Evolutionary conservation across 35 echinoderm and acorn worm genomes (phyloP), one percentile per base, ranked within the genome.

Genomic region (Chiridota heheva): DNA sequence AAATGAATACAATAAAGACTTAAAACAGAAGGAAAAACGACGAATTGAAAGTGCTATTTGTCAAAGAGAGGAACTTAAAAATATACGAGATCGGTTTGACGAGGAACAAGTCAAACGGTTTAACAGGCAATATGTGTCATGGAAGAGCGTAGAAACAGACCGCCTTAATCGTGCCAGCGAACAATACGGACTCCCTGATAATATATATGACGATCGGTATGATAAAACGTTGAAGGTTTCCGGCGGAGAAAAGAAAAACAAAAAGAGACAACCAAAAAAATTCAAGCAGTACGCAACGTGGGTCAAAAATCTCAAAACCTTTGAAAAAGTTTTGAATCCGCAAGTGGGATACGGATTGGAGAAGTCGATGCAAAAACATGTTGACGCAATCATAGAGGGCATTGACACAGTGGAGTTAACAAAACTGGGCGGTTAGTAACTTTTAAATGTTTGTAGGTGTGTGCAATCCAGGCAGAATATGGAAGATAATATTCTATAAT

Each of bases 41-140:
- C 26, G 43, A 39, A 58, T 55, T 20, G 77, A 82, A 53, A 87
- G 84, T 57, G 42, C 77, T 5, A 24, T 72, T 7, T 48, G 61
- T 35, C 90, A 93, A 58, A 82, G 82, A 32, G 55, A 40, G 60
- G 69, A 55, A 29, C 41, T 93, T 22, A 93, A 93, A 63, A 15
- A 58, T 10, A 83, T 83, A 16, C 43, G 90, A 70, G 88, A 88
- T 65, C 46, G 73, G 32, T 97, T 97, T 61, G 94, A 97, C 41
- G 88, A 86, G 44, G 94, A 97, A 30, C 94, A 97, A 70, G 94
- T 97, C 16, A 86, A 87, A 74, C 62, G 94, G 39, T 97, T 97
- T 73, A 69, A 77, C 8, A 82, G 73, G 36, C 94, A 97, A 59
- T 97, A 97, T 37, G 94, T 97, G 36, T 91, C 94, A 2, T 97